Base-by-base conservation (phyloP, 2,888 invertebrate genomes). In the Caradrina kadenii region DNA sequence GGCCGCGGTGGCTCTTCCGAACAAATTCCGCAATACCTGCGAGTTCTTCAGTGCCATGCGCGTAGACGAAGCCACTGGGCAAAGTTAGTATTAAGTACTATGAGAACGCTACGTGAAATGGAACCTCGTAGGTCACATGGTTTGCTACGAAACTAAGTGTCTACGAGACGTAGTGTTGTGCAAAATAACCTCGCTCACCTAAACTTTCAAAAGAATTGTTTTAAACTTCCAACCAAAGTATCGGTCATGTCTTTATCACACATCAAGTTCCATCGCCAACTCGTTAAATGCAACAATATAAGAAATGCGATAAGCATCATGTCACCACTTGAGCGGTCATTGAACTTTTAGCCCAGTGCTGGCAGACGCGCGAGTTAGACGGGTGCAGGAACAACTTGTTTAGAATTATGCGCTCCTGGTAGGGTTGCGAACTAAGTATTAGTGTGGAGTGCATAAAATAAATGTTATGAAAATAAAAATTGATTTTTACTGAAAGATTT, bases 341-440 rank as follows among this genome's bases (percentile, higher is more conserved):
- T 90, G 87, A 89, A 87, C 90, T 89, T 91, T 90, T 91, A 91
- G 91, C 91, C 91, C 87, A 90, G 86, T 91, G 83, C 80, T 84
- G 83, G 84, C 78, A 88, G 88, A 87, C 85, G 83, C 70, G 76
- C 81, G 76, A 79, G 80, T 83, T 83, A 79, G 82, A 79, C 81
- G 78, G 84, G 73, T 80, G 80, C 80, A 84, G 84, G 88, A 86
- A 83, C 81, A 87, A 89, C 90, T 85, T 89, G 90, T 89, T 89
- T 85, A 82, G 85, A 80, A 80, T 86, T 85, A 86, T 90, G 90
- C 79, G 69, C 72, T 81, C 89, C 89, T 89, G 84, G 90, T 91
- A 91, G 89, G 89, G 89, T 64, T 88, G 88, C 17, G 69, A 63
- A 11, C 53, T 5, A 63, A 48, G 79, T 78, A 78, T 79, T 56